Evolutionary conservation across 2,797 vertebrate genomes (phyloP).

Genomic region (Liparis tanakae): DNA sequence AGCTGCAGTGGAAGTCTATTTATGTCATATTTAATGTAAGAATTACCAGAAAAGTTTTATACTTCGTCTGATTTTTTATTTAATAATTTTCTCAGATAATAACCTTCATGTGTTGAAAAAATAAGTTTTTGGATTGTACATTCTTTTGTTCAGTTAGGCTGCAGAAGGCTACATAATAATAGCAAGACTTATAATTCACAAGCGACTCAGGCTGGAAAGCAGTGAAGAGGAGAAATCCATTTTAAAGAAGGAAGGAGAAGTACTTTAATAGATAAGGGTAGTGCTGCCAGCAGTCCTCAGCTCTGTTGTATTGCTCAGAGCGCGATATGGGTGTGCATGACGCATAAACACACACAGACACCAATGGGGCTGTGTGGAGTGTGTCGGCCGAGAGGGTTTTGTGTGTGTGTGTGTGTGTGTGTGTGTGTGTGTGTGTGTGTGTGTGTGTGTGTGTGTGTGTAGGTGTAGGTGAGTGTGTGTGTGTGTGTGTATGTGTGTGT

Average conservation of each 20-base stretch:
- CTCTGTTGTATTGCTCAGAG: slow-evolving; percentile 61
- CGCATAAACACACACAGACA: slow-evolving; percentile 58
- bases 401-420: too few relatives aligned
- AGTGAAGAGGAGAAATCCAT: slow-evolving; percentile 73
- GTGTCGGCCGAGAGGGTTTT: slow-evolving; percentile 32
- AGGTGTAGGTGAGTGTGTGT: slow-evolving; percentile 8
- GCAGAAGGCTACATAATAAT: slow-evolving; percentile 56
- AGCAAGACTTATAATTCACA: slow-evolving; percentile 57
- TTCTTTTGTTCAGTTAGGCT: slow-evolving; percentile 40
- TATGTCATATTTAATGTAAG: slow-evolving; percentile 5
- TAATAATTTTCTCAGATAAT: slow-evolving; percentile 5
- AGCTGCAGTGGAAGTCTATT: slow-evolving; percentile 23
- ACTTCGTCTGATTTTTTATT: neutral
- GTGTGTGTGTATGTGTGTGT: slow-evolving; percentile 39
- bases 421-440: neutral
- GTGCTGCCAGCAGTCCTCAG: slow-evolving; percentile 60
- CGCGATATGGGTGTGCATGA: slow-evolving; percentile 56
- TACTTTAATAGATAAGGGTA: slow-evolving; percentile 73
- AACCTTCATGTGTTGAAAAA: slow-evolving; percentile 12
- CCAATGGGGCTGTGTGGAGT: slow-evolving; percentile 36
- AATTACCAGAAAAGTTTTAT: slow-evolving; percentile 17
- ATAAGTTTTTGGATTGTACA: slow-evolving; percentile 35
- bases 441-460: slow-evolving; percentile 3
- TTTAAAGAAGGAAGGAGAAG: slow-evolving; percentile 68
- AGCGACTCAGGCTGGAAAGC: slow-evolving; percentile 53